Evolutionary conservation across 2,113 vertebrate species (phyloP).

Genomic region (Trogon surrucura): DNA sequence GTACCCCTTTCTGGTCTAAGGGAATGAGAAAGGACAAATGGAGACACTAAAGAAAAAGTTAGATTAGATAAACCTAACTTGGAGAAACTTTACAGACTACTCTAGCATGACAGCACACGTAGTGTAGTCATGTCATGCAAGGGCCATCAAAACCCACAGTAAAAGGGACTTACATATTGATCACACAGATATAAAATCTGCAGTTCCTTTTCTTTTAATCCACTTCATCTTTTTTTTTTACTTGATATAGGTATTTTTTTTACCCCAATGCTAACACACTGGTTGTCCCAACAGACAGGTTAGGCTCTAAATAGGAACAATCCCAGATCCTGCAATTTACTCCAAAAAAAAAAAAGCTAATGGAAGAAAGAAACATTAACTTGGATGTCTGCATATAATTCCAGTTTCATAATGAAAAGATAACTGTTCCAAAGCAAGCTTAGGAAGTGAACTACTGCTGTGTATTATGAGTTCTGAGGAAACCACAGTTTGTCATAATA

Average conservation of each 20-base stretch:
- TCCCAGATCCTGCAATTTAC: background rate
- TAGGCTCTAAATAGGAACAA: background rate
- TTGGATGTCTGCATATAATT: background rate
- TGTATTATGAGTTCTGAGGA: background rate
- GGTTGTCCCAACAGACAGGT: background rate
- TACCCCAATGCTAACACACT: background rate
- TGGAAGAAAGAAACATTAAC: background rate
- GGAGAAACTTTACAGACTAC: background rate
- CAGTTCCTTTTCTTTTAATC: background rate
- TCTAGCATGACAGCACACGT: background rate
- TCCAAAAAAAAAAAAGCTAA: background rate
- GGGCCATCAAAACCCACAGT: background rate
- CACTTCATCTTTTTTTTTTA: background rate
- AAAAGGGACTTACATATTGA: background rate
- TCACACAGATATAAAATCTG: background rate
- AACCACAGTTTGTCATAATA: background rate
- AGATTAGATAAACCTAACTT: background rate
- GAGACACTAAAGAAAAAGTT: background rate
- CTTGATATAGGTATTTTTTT: background rate
- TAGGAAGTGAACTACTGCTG: background rate
- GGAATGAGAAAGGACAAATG: background rate
- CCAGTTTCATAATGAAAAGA: background rate
- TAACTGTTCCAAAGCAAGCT: background rate
- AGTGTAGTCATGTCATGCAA: background rate
- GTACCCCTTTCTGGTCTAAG: background rate